Conservation (phyloP, 2,888 invertebrate genomes). For the Apoda limacodes region DNA sequence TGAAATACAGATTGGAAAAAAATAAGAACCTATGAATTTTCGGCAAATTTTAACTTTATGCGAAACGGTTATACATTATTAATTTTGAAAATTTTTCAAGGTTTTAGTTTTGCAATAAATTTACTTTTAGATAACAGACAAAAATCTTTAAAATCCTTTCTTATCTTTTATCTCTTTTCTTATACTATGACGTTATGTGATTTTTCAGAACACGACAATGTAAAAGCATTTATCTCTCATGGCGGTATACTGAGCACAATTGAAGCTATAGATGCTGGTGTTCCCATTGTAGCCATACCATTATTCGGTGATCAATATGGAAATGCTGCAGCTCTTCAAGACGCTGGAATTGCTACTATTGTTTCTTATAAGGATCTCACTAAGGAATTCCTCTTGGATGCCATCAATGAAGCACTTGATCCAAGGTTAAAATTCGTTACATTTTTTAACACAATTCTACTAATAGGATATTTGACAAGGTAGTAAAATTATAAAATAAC, state of each 20-base stretch:
- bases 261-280: slow-evolving; percentile 75
- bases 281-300: slow-evolving; percentile 75
- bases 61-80: too few species aligned
- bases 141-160: slow-evolving; percentile 2
- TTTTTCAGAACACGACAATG: slow-evolving; percentile 73
- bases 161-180: background rate
- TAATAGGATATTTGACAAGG: too few species aligned
- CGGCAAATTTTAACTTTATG: too few species aligned
- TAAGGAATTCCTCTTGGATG: slow-evolving; percentile 64
- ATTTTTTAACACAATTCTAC: too few species aligned
- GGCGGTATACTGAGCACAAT: slow-evolving; percentile 76
- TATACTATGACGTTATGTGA: background rate
- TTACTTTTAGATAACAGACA: background rate
- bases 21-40: too few species aligned
- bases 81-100: too few species aligned
- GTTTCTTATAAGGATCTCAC: slow-evolving; percentile 68
- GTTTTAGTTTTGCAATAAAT: too few species aligned
- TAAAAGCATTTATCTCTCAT: slow-evolving; percentile 75
- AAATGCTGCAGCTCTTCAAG: slow-evolving; percentile 72
- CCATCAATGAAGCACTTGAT: slow-evolving; percentile 68
- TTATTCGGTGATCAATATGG: slow-evolving; percentile 78
- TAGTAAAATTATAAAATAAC: too few species aligned
- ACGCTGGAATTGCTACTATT: slow-evolving; percentile 70
- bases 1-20: too few species aligned
- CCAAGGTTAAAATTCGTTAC: too few species aligned